phyloP scores from a whole-genome alignment of 2,888 invertebrate species.

The Amaurobius ferox region DNA sequence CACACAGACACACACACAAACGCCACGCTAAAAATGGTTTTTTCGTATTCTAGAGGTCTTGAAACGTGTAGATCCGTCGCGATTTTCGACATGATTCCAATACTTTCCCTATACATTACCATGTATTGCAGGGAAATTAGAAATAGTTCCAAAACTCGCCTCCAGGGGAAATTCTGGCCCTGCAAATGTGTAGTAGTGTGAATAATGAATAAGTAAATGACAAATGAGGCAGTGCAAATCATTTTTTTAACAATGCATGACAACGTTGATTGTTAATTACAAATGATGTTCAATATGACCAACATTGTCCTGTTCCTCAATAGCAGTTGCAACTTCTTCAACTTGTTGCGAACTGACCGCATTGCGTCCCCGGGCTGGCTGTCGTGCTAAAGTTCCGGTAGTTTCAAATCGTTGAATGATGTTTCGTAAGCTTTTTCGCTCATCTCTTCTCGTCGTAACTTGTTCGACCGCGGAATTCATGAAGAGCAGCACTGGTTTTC shows the following conservation, averaged over 20 bases:
- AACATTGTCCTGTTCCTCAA: constrained; percentile 18
- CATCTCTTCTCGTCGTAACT: no score
- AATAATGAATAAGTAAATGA: not conserved
- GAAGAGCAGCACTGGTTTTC: no score
- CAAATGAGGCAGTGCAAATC: not conserved
- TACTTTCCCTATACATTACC: no score
- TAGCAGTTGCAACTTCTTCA: constrained; percentile 28
- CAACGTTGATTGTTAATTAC: not conserved
- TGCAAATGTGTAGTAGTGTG: not conserved
- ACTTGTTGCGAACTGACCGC: constrained; percentile 13
- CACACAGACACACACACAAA: no score
- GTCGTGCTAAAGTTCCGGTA: constrained; percentile 16
- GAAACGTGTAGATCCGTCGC: no score
- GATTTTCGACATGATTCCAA: no score
- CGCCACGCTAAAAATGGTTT: no score
- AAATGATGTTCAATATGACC: not conserved
- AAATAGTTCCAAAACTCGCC: not conserved
- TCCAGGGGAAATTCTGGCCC: not conserved
- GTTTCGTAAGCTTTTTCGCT: no score
- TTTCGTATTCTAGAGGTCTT: no score
- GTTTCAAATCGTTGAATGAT: not conserved
- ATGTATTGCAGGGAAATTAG: no score
- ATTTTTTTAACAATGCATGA: not conserved
- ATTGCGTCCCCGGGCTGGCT: constrained; percentile 23
- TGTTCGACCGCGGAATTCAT: no score